Base-by-base conservation (phyloP, 1,140 invertebrate species). In the Trachymyrmex septentrionalis region DNA sequence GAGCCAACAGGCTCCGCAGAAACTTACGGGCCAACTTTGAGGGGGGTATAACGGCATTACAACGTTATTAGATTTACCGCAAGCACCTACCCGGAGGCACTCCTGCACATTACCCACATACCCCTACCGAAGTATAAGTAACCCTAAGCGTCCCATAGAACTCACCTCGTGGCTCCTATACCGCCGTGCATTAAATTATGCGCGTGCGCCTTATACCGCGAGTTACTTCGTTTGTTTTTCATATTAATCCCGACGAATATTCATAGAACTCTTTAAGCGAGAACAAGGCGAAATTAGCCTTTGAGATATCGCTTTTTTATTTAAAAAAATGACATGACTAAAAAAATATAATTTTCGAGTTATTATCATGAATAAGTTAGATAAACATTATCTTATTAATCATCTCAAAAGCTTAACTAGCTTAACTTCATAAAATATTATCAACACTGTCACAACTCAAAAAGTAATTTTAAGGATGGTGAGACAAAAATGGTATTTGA, bases 31-130 rank as follows among this genome's bases (percentile, higher is more conserved):
- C 85, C 82, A 92, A 93, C 85, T 93, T 93, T 91, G 80, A 91
- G 86, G 88, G 80, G 89, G 92, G 93, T 95, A 69, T 69, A 95
- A 95, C 94, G 94, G 92, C 93, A 94, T 95, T 95, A 95, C 93
- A 93, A 94, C 93, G 92, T 95, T 95, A 95, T 95, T 95, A 95
- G 95, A 95, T 95, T 95, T 95, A 95, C 94, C 94, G 92, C 94
- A 95, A 95, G 94, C 94, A 94, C 95, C 94, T 94, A 94, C 92
- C 94, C 91, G 66, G 88, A 92, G 94, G 94, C 94, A 84, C 75
- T 89, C 88, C 86, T 91, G 90, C 87, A 88, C 89, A 92, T 93
- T 93, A 92, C 93, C 87, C 93, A 94, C 92, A 94, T 92, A 92
- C 88, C 80, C 87, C 61, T 57, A 82, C 88, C 85, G 69, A 87